These are phyloP conservation scores for Tetranychus urticae DNA, from an alignment of 1,140 invertebrate genomes.

Conservation along the genomic window DNA sequence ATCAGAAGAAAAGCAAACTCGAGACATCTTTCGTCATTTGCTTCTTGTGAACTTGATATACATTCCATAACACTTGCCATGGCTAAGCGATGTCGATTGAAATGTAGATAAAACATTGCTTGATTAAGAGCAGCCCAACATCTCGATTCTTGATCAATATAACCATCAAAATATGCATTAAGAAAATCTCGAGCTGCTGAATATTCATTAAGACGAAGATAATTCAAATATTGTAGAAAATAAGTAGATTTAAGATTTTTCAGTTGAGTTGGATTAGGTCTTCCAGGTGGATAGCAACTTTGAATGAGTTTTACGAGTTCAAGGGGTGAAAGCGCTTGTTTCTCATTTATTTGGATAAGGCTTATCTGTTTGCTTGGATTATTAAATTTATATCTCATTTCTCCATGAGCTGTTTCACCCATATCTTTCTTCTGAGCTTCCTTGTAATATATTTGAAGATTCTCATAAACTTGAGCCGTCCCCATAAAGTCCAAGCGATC, in stretches of 20 bases:
- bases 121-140: conserved; percentile 10
- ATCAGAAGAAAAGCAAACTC: conserved; percentile 7
- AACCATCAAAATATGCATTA: conserved; percentile 10
- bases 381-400: not conserved
- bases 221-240: conserved; percentile 9
- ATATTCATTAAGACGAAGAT: conserved; percentile 8
- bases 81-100: conserved; percentile 2
- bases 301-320: not conserved
- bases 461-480: not conserved
- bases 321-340: conserved; percentile 1
- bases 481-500: conserved; percentile 1
- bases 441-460: not conserved
- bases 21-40: conserved; percentile 9
- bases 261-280: not conserved
- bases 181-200: conserved; percentile 4
- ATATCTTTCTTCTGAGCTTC: not conserved
- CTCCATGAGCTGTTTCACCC: not conserved
- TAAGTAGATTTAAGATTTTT: conserved; percentile 3
- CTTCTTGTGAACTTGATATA: conserved; percentile 7
- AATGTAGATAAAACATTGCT: conserved; percentile 7
- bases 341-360: conserved; percentile 4
- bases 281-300: not conserved
- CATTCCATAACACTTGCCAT: conserved; percentile 9
- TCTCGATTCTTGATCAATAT: not conserved
- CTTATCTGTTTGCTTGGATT: conserved; percentile 3